Percentiles rank a stretch among this genome's conserved stretches.
Evolutionary conservation across 2,888 invertebrate species (phyloP).

Genomic region (Seira sanloemensis): DNA sequence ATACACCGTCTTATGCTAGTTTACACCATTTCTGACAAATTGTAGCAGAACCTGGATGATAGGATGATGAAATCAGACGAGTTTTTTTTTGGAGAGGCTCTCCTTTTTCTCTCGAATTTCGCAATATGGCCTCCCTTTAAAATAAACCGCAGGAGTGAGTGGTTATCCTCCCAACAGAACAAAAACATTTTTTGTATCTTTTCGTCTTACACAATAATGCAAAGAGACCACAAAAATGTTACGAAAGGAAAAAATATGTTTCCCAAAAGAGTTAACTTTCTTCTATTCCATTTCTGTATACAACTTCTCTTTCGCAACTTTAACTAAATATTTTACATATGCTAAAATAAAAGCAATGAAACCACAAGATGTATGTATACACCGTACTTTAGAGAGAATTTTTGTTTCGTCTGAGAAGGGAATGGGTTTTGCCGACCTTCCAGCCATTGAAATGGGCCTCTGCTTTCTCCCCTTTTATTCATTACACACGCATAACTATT

Average conservation of each 20-base stretch:
- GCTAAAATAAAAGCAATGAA: too few species aligned
- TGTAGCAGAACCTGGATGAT: too few species aligned
- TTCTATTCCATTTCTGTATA: not conserved
- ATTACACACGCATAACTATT: not conserved
- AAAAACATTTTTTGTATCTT: not conserved
- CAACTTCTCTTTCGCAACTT: not conserved
- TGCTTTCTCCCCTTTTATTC: too few species aligned
- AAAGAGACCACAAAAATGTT: not conserved
- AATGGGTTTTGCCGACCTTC: too few species aligned
- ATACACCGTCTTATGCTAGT: too few species aligned
- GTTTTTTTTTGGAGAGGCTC: not conserved
- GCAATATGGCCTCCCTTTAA: not conserved
- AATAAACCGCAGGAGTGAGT: not conserved
- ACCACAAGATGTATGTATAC: too few species aligned
- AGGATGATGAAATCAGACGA: too few species aligned
- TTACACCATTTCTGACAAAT: too few species aligned
- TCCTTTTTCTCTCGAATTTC: not conserved
- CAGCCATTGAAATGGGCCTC: too few species aligned
- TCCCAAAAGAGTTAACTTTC: not conserved
- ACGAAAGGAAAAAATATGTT: not conserved
- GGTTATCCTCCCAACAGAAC: not conserved
- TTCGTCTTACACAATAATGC: not conserved
- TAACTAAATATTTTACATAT: too few species aligned
- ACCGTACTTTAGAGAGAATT: too few species aligned
- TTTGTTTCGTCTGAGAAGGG: too few species aligned